Base-by-base conservation (phyloP, 2,797 vertebrate species). In the Oreochromis mossambicus region DNA sequence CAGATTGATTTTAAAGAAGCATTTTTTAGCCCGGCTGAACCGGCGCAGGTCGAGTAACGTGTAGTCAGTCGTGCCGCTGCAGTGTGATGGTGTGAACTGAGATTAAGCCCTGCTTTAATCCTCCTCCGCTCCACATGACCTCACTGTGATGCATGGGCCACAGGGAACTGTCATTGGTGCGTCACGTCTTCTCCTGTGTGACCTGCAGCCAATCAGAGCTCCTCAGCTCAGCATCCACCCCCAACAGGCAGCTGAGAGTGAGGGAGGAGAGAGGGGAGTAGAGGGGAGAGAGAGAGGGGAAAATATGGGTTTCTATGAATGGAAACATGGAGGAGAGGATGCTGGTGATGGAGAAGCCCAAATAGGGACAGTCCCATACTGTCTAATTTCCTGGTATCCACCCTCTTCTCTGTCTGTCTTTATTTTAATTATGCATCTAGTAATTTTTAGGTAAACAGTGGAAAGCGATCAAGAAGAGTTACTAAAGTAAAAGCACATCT, bases 231-330 rank as follows among this genome's bases (percentile, higher is more conserved):
- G 84, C 87, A 90, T 90, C 93, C 92, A 80, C 92, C 92, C 94
- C 91, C 90, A 56, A 76, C 36, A 54, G 55, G 79, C 86, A 78
- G 86, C 84, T 90, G 83, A 91, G 61, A 84, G 58, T 4, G 24
- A 75, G 54, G 4, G 80, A 81, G 79, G 73, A 32, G 83, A 43
- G 48, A 78, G 63, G 73, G 77, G 43, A 78, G 34, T 3, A 70
- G 80, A 83, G 34, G 56, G 26, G 83, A 29, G 58, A 34, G 58
- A 41, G 36, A 34, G 66, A 54, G 82, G 68, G 78, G 43, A 70
- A 66, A 36, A 43, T 54, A 83, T 17, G 73, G 32, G 82, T 95
- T 95, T 96, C 95, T 95, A 93, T 97, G 95, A 96, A 96, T 96
- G 95, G 94, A 95, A 95, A 95, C 89, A 95, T 80, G 91, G 90